Conservation (phyloP, 1,140 invertebrate genomes). For the Sinonovacula constricta region DNA sequence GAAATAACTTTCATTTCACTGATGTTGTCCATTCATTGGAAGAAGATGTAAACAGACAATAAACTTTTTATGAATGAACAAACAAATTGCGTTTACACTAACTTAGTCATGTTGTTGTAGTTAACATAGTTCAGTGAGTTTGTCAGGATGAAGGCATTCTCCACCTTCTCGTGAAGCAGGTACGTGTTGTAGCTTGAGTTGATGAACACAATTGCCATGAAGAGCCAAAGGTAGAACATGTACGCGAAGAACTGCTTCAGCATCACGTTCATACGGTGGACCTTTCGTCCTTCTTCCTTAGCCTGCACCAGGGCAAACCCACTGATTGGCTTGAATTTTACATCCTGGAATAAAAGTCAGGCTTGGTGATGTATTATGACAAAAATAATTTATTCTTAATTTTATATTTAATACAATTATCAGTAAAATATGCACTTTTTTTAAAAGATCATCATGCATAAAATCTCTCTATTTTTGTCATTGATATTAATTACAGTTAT, state of each 20-base stretch:
- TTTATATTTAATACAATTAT: too few species aligned
- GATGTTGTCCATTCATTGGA: not conserved
- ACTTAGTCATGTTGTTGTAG: conserved; percentile 64
- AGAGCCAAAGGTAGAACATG: conserved; percentile 64
- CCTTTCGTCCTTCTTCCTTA: conserved; percentile 69
- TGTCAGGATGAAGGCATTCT: conserved; percentile 57
- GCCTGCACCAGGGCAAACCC: conserved; percentile 74
- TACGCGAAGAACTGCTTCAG: conserved; percentile 68
- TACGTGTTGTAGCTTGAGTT: conserved; percentile 60
- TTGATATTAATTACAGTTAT: too few species aligned
- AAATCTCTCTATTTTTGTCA: too few species aligned
- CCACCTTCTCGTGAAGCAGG: conserved; percentile 50
- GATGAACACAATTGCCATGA: conserved; percentile 65
- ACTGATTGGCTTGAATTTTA: conserved; percentile 69
- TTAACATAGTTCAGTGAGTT: conserved; percentile 37
- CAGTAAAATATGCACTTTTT: too few species aligned
- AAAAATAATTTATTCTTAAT: too few species aligned
- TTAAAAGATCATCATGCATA: too few species aligned
- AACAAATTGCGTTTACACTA: not conserved
- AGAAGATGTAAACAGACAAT: not conserved
- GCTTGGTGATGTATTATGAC: too few species aligned
- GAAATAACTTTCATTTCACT: too few species aligned
- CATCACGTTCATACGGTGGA: conserved; percentile 65
- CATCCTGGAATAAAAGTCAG: conserved; percentile 66
- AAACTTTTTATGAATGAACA: not conserved